phyloP scores from a whole-genome alignment of 2,888 invertebrate species.

The Endotricha flammealis region DNA sequence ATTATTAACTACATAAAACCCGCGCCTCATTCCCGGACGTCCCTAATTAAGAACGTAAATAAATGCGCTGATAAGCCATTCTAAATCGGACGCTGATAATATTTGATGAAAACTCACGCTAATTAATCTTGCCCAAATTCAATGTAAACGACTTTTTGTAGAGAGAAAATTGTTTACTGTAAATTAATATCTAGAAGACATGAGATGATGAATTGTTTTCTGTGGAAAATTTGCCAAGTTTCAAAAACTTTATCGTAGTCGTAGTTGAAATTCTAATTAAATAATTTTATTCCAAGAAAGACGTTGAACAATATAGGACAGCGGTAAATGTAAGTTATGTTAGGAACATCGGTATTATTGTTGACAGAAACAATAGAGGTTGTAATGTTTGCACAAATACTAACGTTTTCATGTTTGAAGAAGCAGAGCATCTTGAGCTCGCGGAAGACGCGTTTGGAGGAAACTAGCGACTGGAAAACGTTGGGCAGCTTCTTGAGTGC shows the following conservation, averaged over 20 bases:
- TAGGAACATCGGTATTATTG: not conserved
- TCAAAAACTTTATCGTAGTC: not conserved
- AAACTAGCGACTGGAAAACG: constrained; percentile 99
- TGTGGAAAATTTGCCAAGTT: not conserved
- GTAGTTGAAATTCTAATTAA: too few species aligned
- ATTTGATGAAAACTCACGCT: constrained; percentile 9
- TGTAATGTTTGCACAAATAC: constrained; percentile 48
- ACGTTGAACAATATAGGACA: too few species aligned
- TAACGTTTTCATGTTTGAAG: constrained; percentile 99
- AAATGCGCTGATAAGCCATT: constrained; percentile 30
- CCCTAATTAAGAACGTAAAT: constrained; percentile 35
- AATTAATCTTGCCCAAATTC: constrained; percentile 9
- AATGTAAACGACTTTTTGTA: not conserved
- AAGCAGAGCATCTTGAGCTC: constrained; percentile 99
- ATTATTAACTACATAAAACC: constrained; percentile 18
- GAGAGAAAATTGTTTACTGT: too few species aligned
- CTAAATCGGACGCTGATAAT: constrained; percentile 27
- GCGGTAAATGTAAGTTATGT: too few species aligned
- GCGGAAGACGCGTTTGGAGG: constrained; percentile 98
- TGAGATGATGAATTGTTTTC: too few species aligned
- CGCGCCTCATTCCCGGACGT: constrained; percentile 14
- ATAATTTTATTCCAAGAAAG: too few species aligned
- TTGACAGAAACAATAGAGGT: constrained; percentile 4
- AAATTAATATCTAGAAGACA: too few species aligned
- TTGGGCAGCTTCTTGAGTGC: constrained; percentile 99